These are phyloP conservation scores for Nettapus auritus DNA, from an alignment of 2,113 vertebrate genomes.

Conservation along the genomic window DNA sequence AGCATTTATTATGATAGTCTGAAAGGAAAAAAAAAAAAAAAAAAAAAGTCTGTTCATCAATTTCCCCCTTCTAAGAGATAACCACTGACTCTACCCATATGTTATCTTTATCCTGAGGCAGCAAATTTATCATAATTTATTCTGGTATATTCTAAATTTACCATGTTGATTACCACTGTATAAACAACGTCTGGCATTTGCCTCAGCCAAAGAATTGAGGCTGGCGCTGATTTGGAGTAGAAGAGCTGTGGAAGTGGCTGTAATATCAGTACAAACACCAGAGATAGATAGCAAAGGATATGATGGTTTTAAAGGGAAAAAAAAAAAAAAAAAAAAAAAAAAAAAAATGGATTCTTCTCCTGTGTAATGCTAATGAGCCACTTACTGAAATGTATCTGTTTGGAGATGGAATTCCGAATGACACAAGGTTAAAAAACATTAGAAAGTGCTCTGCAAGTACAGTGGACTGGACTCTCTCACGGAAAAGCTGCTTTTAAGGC, in stretches of 20 bases:
- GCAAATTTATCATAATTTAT: constrained; percentile 88
- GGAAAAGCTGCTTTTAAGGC: constrained; percentile 27
- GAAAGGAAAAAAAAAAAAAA: constrained; percentile 53
- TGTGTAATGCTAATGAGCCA: constrained; percentile 77
- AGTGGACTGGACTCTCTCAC: constrained; percentile 50
- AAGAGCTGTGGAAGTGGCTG: constrained; percentile 73
- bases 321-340: constrained; percentile 40
- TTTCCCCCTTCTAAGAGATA: constrained; percentile 74
- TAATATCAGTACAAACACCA: constrained; percentile 77
- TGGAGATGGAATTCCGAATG: constrained; percentile 69
- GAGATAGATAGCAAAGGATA: constrained; percentile 68
- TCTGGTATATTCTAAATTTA: constrained; percentile 84
- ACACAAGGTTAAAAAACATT: constrained; percentile 69
- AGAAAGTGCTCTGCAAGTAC: constrained; percentile 58
- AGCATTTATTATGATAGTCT: constrained; percentile 66
- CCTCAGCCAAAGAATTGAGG: constrained; percentile 60
- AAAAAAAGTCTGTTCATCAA: constrained; percentile 74
- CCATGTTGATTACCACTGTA: constrained; percentile 83
- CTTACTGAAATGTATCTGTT: constrained; percentile 77
- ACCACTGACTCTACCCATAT: constrained; percentile 73
- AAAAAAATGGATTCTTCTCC: constrained; percentile 57
- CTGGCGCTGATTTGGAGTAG: constrained; percentile 69
- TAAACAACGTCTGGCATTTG: constrained; percentile 83
- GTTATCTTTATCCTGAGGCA: constrained; percentile 81
- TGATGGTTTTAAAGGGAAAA: constrained; percentile 38